Conservation (phyloP, 1,140 invertebrate genomes). For the Anoplophora glabripennis region DNA sequence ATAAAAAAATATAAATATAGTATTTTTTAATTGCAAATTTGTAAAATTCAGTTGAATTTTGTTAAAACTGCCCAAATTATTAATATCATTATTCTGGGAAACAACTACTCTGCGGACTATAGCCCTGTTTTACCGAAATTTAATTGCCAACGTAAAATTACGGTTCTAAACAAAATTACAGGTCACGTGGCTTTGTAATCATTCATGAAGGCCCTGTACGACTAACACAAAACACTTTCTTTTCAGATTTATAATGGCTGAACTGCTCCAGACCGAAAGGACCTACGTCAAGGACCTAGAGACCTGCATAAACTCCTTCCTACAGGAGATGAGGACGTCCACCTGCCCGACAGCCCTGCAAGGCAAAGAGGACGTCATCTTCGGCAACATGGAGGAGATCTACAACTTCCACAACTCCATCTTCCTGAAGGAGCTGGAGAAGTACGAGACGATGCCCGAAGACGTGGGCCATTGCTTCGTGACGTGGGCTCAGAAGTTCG, state of each 20-base stretch:
- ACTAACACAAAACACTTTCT: too few relatives aligned
- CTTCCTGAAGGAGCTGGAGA: slow-evolving; percentile 94
- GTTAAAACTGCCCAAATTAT: too few relatives aligned
- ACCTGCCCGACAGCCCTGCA: slow-evolving; percentile 61
- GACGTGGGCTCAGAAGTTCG: slow-evolving; percentile 96
- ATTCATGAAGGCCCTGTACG: too few relatives aligned
- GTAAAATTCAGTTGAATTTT: too few relatives aligned
- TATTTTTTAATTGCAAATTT: too few relatives aligned
- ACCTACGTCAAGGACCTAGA: slow-evolving; percentile 98
- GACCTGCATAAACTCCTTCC: slow-evolving; percentile 88
- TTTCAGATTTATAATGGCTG: slow-evolving; percentile 92
- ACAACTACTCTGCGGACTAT: too few relatives aligned
- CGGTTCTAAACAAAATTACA: too few relatives aligned
- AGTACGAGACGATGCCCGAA: slow-evolving; percentile 98
- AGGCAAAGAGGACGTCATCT: slow-evolving; percentile 89
- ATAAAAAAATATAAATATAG: neutral
- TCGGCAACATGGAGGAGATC: slow-evolving; percentile 98
- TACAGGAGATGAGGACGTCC: slow-evolving; percentile 76
- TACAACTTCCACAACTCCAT: slow-evolving; percentile 95
- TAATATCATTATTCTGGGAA: too few relatives aligned
- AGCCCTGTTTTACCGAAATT: too few relatives aligned
- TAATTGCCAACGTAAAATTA: too few relatives aligned
- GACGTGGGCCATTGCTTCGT: slow-evolving; percentile 99
- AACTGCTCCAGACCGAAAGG: slow-evolving; percentile 94
- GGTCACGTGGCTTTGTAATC: too few relatives aligned